Evolutionary conservation across 1,140 invertebrate genomes (phyloP).

Genomic region (Microvelia longipes): DNA sequence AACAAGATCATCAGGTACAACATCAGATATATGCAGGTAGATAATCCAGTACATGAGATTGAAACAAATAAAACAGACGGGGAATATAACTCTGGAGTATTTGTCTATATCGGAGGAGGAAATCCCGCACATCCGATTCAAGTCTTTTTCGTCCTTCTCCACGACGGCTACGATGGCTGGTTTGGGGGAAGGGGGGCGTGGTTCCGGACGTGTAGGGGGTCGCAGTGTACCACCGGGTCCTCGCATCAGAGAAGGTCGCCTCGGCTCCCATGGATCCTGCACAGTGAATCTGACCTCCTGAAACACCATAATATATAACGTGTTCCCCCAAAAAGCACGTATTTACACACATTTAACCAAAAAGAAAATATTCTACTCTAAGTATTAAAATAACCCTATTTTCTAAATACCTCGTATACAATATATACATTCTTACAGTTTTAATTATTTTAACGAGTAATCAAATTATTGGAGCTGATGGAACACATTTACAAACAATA

Average conservation of each 20-base stretch:
- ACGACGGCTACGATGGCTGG: constrained; percentile 53
- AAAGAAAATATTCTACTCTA: too few species aligned
- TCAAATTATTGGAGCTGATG: too few species aligned
- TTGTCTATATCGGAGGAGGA: constrained; percentile 93
- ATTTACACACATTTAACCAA: too few species aligned
- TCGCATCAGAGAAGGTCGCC: constrained; percentile 73
- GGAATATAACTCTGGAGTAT: constrained; percentile 88
- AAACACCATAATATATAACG: constrained; percentile 29
- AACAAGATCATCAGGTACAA: constrained; percentile 80
- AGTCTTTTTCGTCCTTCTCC: constrained; percentile 51
- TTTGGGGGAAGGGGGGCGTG: constrained; percentile 42
- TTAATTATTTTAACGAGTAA: too few species aligned
- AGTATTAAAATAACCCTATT: too few species aligned
- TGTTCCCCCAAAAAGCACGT: background rate
- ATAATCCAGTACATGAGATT: constrained; percentile 98
- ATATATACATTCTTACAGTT: too few species aligned
- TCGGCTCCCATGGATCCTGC: constrained; percentile 49
- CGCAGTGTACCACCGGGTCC: constrained; percentile 73
- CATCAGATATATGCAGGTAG: constrained; percentile 87
- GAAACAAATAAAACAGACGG: constrained; percentile 92
- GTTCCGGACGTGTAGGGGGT: constrained; percentile 56
- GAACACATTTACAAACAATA: too few species aligned
- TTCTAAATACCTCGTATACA: too few species aligned
- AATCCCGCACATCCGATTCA: constrained; percentile 49
- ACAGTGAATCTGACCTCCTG: constrained; percentile 90